phyloP scores from a whole-genome alignment of 2,888 invertebrate species.

The Caenorhabditis sulstoni region DNA sequence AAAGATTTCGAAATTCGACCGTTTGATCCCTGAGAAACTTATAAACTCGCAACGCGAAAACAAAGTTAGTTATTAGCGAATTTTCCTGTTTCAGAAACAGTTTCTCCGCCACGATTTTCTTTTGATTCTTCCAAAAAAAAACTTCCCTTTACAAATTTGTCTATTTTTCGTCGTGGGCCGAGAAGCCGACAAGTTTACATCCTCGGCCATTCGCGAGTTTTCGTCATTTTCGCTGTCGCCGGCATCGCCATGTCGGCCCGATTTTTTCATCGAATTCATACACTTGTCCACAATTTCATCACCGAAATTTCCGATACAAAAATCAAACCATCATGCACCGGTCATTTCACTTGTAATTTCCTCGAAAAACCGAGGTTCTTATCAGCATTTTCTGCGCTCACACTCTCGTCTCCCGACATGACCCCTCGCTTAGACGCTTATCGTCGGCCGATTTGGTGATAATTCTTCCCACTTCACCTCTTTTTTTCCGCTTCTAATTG shows the following conservation, averaged over 20 bases:
- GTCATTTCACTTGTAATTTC: slow-evolving; percentile 28
- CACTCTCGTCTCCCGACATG: slow-evolving; percentile 36
- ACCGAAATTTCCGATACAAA: neutral
- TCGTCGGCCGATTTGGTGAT: slow-evolving; percentile 13
- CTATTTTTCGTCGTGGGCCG: too few relatives aligned
- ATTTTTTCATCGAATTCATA: neutral
- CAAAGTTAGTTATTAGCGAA: too few relatives aligned
- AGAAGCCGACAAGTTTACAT: too few relatives aligned
- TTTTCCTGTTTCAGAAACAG: too few relatives aligned
- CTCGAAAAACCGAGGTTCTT: slow-evolving; percentile 21
- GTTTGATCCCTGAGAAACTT: too few relatives aligned
- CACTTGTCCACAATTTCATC: neutral
- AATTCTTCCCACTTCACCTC: slow-evolving; percentile 35
- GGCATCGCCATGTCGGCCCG: neutral
- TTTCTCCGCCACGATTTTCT: too few relatives aligned
- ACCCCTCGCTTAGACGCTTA: slow-evolving; percentile 27
- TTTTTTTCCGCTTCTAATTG: slow-evolving; percentile 18
- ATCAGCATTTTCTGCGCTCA: slow-evolving; percentile 25
- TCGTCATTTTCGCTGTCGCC: too few relatives aligned
- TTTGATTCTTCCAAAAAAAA: too few relatives aligned
- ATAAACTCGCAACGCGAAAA: too few relatives aligned
- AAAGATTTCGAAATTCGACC: neutral
- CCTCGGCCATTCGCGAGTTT: too few relatives aligned
- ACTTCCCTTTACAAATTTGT: too few relatives aligned
- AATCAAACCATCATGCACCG: slow-evolving; percentile 36